Conservation (phyloP, 2,113 vertebrate genomes). For the Lathamus discolor region DNA sequence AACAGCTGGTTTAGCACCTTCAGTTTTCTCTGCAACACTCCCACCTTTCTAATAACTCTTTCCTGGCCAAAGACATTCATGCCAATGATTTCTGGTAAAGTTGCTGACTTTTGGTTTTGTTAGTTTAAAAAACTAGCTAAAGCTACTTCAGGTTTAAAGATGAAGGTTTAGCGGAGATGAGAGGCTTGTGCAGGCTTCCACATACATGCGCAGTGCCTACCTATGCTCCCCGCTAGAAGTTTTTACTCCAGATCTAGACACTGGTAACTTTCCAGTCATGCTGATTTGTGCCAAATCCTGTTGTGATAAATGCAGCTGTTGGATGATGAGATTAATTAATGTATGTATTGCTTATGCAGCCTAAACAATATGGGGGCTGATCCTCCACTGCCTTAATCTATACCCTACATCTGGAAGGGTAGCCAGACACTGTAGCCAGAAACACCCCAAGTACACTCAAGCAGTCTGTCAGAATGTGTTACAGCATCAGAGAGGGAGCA, state of each 20-base stretch:
- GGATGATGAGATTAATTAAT: background rate
- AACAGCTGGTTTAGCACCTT: background rate
- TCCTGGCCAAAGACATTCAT: background rate
- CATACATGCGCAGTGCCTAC: background rate
- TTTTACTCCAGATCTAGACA: fast-evolving
- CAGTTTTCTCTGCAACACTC: background rate
- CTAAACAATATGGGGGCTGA: background rate
- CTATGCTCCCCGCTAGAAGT: background rate
- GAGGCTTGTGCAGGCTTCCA: background rate
- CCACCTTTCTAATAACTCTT: background rate
- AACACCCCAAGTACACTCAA: fast-evolving
- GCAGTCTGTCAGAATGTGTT: fast-evolving
- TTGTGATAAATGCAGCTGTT: background rate
- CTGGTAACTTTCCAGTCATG: background rate
- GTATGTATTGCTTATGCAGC: fast-evolving
- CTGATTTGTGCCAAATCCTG: slow-evolving; percentile 52
- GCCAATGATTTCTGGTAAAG: background rate
- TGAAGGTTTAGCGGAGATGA: background rate
- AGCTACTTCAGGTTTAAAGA: background rate
- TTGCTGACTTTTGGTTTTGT: background rate
- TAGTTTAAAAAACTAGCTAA: background rate
- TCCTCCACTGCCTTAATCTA: background rate
- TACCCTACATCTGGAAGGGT: background rate
- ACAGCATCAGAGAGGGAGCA: too few relatives aligned
- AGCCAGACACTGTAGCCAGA: background rate